Evolutionary conservation across 2,113 vertebrate species (phyloP).

Genomic region (Pipra filicauda): DNA sequence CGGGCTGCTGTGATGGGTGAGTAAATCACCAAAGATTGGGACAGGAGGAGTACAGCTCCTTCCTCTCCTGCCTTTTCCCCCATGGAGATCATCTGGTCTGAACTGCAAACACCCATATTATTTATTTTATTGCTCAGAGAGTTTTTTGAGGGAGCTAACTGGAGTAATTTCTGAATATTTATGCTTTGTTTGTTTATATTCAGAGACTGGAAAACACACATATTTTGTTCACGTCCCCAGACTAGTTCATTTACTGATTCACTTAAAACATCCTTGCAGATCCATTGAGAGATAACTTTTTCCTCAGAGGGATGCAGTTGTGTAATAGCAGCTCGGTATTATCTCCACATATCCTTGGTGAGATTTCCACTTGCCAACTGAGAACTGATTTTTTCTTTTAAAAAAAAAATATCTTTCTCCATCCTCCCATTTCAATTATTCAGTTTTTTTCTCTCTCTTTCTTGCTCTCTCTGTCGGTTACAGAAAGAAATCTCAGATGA

Average conservation of each 20-base stretch:
- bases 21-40: conserved; percentile 31
- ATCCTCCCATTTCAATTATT: neutral
- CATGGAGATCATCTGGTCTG: neutral
- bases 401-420: neutral
- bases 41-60: neutral
- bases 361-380: neutral
- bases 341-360: neutral
- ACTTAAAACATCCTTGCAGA: neutral
- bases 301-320: neutral
- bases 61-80: neutral
- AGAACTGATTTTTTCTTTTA: neutral
- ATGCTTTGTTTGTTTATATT: conserved; percentile 65
- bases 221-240: conserved; percentile 43
- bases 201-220: conserved; percentile 27
- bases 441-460: neutral
- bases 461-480: neutral
- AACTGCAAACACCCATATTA: neutral
- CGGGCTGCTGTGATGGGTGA: neutral
- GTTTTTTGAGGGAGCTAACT: neutral
- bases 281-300: conserved; percentile 36
- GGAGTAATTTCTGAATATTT: conserved; percentile 29
- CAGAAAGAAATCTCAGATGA: neutral
- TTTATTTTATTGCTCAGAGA: conserved; percentile 40
- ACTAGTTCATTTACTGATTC: conserved; percentile 27
- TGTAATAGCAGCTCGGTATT: conserved; percentile 17